Evolutionary conservation across 2,113 vertebrate genomes (phyloP).

Genomic region (Daphoenositta chrysoptera): DNA sequence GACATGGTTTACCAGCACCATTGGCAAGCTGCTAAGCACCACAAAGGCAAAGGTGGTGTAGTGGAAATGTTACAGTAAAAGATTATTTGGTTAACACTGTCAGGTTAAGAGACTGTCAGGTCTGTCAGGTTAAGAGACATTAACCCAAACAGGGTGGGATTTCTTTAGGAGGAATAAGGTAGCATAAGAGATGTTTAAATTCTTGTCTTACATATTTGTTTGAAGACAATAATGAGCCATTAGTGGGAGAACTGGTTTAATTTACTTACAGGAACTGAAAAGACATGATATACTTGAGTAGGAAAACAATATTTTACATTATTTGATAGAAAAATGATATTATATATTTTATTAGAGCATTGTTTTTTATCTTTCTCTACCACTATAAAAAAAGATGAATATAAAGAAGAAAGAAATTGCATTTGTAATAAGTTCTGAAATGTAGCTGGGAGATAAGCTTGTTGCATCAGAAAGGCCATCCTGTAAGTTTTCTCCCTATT

Average conservation of each 20-base stretch:
- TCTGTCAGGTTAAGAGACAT: not conserved
- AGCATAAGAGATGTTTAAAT: not conserved
- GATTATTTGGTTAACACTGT: not conserved
- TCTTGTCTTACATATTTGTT: not conserved
- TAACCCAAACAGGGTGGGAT: not conserved
- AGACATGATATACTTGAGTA: not conserved
- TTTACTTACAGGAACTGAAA: not conserved
- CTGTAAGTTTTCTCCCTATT: not conserved
- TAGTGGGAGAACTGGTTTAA: not conserved
- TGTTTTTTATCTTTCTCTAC: not conserved
- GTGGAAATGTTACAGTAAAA: not conserved
- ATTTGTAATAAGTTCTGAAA: not conserved
- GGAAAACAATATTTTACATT: not conserved
- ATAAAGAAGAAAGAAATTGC: not conserved
- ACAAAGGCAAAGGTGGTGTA: not conserved
- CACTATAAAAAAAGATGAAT: not conserved
- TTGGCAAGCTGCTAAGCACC: not conserved
- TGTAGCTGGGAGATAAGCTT: not conserved
- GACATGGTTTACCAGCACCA: not conserved
- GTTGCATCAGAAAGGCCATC: fast-evolving
- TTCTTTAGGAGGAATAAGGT: not conserved
- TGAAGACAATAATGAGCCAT: not conserved
- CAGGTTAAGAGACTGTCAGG: no score
- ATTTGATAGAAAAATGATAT: not conserved
- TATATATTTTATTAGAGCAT: not conserved